phyloP scores from a whole-genome alignment of 2,113 vertebrate genomes.

The Dipodomys ordii region DNA sequence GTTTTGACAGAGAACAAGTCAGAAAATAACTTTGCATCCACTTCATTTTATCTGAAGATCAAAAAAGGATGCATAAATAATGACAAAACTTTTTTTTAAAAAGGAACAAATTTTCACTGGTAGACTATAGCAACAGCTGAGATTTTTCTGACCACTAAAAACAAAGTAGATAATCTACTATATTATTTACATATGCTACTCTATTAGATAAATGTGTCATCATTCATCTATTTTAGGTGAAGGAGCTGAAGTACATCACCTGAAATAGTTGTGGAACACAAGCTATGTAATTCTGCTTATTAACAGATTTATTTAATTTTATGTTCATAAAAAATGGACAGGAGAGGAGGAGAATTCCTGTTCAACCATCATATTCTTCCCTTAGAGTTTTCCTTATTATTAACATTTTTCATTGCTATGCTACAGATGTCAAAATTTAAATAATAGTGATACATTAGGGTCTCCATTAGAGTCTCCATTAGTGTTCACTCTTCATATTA shows the following conservation, averaged over 20 bases:
- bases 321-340: not conserved
- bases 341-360: not conserved
- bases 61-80: not conserved
- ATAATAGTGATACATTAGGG: not conserved
- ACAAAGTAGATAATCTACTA: not conserved
- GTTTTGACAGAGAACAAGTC: not conserved
- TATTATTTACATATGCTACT: not conserved
- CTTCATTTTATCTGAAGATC: not conserved
- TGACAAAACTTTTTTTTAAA: not conserved
- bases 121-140: not conserved
- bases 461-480: not conserved
- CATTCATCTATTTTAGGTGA: not conserved
- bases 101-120: not conserved
- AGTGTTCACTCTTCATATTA: not conserved
- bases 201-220: not conserved
- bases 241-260: not conserved
- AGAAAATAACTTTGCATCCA: too few relatives aligned
- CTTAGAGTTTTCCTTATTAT: not conserved
- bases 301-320: not conserved
- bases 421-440: not conserved
- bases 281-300: not conserved
- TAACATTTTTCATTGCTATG: not conserved
- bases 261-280: not conserved
- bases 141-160: not conserved
- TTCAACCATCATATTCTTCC: too few relatives aligned